Evolutionary conservation across 2,113 vertebrate genomes (phyloP), one percentile per base, ranked within the genome.

Genomic region (Eonycteris spelaea): DNA sequence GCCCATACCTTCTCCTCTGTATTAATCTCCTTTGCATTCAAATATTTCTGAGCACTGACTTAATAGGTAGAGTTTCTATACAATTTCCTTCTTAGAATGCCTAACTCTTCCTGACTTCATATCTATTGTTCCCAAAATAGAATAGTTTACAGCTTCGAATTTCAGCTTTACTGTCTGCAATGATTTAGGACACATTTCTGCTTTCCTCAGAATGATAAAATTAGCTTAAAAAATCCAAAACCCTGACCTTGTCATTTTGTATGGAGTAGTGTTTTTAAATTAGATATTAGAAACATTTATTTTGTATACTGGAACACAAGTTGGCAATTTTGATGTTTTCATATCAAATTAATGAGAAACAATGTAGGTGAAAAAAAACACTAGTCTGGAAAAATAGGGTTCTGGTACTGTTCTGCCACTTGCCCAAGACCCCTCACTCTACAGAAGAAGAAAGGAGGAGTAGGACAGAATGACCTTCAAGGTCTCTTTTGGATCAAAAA

Each of bases 121-220:
- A 57, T 79, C 93, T 98, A 94, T 97, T 97, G 78, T 97, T 96
- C 96, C 86, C 86, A 92, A 96, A 97, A 97, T 97, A 98, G 96
- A 96, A 97, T 57, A n/a, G n/a, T 97, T 96, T 95, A 94, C 83
- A 87, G 74, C 92, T 96, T 96, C 92, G 91, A 80, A 91, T 95
- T 97, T 96, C 90, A 95, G 90, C 35, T 94, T 79, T 86, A 85
- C 79, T 67, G 63, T 91, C 93, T 93, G 38, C n/a, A 84, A 79
- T 93, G 86, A 96, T 84, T 93, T 51, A 93, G 74, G 95, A 75
- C 51, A 86, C 26, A 10, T 95, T 86, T 94, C 80, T 90, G 65
- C 45, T 97, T 48, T 95, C 73, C 61, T 90, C 38, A 26, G 33
- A 79, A 96, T 71, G 73, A 87, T 86, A 78, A 95, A 68, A 96